phyloP scores from a whole-genome alignment of 2,888 invertebrate genomes.

The Hypomecis atomaria region DNA sequence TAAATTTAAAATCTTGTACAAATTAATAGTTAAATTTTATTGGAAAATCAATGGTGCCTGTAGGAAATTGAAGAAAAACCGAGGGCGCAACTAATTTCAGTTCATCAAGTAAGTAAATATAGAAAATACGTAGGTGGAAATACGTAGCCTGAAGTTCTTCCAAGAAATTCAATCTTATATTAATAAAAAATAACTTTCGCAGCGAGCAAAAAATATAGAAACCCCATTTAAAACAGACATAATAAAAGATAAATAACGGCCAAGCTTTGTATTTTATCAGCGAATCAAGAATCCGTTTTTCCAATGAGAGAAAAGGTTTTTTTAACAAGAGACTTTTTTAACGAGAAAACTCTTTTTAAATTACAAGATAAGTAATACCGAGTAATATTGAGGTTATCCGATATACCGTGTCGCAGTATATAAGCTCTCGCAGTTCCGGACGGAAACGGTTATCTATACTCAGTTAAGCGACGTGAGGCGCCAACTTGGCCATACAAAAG shows the following conservation, averaged over 20 bases:
- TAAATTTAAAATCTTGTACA: too few relatives aligned
- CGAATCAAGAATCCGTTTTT: slow-evolving; percentile 61
- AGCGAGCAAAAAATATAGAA: slow-evolving; percentile 34
- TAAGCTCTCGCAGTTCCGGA: background rate
- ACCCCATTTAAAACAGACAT: slow-evolving; percentile 41
- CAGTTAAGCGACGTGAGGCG: too few relatives aligned
- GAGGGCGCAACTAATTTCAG: too few relatives aligned
- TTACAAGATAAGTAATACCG: slow-evolving; percentile 60
- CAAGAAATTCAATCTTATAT: slow-evolving; percentile 7
- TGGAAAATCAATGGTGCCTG: too few relatives aligned
- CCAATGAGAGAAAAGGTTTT: slow-evolving; percentile 58
- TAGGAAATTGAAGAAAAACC: too few relatives aligned
- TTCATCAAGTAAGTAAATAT: background rate
- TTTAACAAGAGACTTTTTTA: slow-evolving; percentile 60
- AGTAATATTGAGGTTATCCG: slow-evolving; percentile 67
- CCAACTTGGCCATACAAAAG: too few relatives aligned
- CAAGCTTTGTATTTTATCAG: slow-evolving; percentile 63
- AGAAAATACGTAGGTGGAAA: background rate
- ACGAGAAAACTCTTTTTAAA: slow-evolving; percentile 57
- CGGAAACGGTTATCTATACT: too few relatives aligned
- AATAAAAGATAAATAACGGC: slow-evolving; percentile 60
- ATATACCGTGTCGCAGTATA: slow-evolving; percentile 53
- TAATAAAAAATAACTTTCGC: slow-evolving; percentile 16
- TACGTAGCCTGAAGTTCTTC: background rate
- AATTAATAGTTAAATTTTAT: too few relatives aligned